Evolutionary conservation across 2,797 vertebrate genomes (phyloP).

Genomic region (Sebastes paucispinis): DNA sequence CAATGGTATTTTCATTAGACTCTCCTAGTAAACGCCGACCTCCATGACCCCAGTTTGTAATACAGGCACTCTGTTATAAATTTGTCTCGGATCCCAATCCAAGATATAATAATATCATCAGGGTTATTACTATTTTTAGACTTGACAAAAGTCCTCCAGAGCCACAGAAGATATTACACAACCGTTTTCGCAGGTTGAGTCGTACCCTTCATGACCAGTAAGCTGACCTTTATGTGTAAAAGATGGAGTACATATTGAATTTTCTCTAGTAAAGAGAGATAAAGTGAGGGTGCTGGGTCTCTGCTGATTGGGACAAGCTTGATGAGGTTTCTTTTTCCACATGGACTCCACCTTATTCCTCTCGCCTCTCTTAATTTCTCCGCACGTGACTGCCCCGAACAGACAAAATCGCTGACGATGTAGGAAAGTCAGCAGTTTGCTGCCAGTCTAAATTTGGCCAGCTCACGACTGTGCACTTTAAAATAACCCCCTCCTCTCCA

Average conservation of each 20-base stretch:
- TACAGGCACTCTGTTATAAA: background rate
- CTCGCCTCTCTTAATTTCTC: constrained; percentile 27
- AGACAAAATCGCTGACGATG: constrained; percentile 72
- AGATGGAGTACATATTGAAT: background rate
- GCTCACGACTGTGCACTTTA: constrained; percentile 56
- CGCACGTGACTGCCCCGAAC: constrained; percentile 23
- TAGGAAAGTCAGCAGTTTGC: constrained; percentile 67
- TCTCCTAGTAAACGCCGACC: background rate
- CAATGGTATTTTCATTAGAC: background rate
- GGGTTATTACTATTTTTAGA: background rate
- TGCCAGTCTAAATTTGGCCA: constrained; percentile 74
- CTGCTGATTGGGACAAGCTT: background rate
- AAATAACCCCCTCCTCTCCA: constrained; percentile 10
- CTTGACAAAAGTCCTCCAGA: background rate
- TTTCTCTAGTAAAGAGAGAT: background rate
- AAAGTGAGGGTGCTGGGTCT: background rate
- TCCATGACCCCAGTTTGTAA: background rate
- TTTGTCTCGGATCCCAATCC: background rate
- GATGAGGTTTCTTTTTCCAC: background rate
- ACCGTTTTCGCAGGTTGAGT: background rate
- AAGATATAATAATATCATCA: background rate
- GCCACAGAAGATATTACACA: background rate
- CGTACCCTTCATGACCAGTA: background rate
- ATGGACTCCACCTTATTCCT: background rate
- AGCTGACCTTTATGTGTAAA: background rate